These are phyloP conservation scores for Emesis furor DNA, from an alignment of 2,888 invertebrate genomes.

Conservation along the genomic window DNA sequence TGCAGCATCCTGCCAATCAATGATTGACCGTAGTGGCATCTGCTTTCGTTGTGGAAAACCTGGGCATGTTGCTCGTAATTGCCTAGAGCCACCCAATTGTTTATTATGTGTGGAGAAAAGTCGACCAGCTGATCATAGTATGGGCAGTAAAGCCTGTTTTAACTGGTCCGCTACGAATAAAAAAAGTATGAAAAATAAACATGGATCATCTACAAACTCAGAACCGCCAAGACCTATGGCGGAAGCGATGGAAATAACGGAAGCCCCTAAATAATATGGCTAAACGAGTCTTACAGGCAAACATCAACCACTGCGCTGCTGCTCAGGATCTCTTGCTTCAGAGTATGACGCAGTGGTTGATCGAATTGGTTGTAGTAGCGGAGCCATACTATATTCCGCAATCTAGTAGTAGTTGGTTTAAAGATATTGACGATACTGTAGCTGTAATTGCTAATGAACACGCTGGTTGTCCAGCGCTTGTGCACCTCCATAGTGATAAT, in stretches of 20 bases:
- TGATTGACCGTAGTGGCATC: not conserved
- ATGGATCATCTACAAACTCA: not conserved
- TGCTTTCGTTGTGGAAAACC: not conserved
- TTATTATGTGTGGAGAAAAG: not conserved
- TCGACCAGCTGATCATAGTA: not conserved
- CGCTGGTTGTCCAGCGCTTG: too few relatives aligned
- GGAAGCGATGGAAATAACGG: not conserved
- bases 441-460: too few relatives aligned
- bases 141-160: not conserved
- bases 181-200: not conserved
- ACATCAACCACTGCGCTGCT: conserved; percentile 40
- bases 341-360: conserved; percentile 57
- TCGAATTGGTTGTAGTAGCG: conserved; percentile 46
- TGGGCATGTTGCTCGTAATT: not conserved
- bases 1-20: not conserved
- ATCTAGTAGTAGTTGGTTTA: not conserved
- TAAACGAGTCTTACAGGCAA: conserved; percentile 35
- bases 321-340: conserved; percentile 65
- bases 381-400: conserved; percentile 50
- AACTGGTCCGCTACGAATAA: not conserved
- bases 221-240: not conserved
- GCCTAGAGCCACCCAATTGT: not conserved
- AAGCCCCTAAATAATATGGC: not conserved
- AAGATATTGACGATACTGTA: not conserved
- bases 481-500: too few relatives aligned